These are phyloP conservation scores for Polypterus bichir DNA, from an alignment of 2,113 vertebrate species.

Conservation along the genomic window DNA sequence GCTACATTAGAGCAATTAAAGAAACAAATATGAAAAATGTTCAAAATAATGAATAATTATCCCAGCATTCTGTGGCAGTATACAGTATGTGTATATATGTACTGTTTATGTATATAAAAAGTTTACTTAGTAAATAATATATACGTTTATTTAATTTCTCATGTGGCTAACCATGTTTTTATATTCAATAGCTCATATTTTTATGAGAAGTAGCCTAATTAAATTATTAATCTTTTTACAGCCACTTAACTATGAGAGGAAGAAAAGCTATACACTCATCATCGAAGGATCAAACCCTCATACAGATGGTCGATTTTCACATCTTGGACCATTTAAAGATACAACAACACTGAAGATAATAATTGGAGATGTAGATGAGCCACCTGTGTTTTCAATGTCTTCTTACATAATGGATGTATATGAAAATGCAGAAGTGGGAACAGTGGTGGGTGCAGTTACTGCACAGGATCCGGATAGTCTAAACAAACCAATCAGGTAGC, in stretches of 20 bases:
- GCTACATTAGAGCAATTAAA: too few relatives aligned
- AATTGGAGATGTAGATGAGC: slow-evolving; percentile 85
- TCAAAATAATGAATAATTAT: too few relatives aligned
- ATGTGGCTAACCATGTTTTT: too few relatives aligned
- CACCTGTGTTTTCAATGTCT: slow-evolving; percentile 77
- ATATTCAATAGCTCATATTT: too few relatives aligned
- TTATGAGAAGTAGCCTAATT: too few relatives aligned
- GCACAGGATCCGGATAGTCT: slow-evolving; percentile 88
- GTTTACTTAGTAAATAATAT: too few relatives aligned
- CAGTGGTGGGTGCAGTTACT: slow-evolving; percentile 70
- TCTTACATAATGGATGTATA: slow-evolving; percentile 88
- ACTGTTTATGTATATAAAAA: too few relatives aligned
- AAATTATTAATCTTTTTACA: slow-evolving; percentile 33
- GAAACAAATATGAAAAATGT: too few relatives aligned
- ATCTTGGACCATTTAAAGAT: slow-evolving; percentile 89
- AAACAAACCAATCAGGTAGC: slow-evolving; percentile 77
- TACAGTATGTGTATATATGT: too few relatives aligned
- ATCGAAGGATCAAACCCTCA: slow-evolving; percentile 91
- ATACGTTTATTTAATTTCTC: too few relatives aligned
- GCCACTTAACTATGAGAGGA: slow-evolving; percentile 92
- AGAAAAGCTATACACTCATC: slow-evolving; percentile 83
- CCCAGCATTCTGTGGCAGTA: too few relatives aligned
- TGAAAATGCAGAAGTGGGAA: slow-evolving; percentile 72
- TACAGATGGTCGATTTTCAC: slow-evolving; percentile 78
- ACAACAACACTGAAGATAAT: slow-evolving; percentile 79